Conservation (phyloP, 2,888 invertebrate species). For the Auanema freiburgensis region DNA sequence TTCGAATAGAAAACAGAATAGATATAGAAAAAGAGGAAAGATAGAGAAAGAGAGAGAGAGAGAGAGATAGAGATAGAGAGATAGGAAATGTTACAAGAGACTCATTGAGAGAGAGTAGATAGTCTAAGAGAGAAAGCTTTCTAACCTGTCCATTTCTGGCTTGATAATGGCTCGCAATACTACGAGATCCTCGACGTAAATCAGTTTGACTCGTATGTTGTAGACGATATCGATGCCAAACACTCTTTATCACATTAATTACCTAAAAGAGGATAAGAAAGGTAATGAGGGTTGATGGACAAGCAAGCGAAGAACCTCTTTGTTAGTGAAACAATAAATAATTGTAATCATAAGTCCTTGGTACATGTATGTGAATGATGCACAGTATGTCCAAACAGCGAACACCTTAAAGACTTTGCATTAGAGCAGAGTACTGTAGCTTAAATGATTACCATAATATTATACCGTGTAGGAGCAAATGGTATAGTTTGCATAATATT, state of each 20-base stretch:
- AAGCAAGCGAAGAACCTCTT: conserved; percentile 63
- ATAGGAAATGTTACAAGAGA: background rate
- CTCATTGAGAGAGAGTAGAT: background rate
- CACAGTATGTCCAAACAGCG: conserved; percentile 65
- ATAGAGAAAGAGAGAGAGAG: no score
- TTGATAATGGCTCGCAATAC: conserved; percentile 56
- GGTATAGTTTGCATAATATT: conserved; percentile 68
- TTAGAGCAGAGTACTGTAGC: no score
- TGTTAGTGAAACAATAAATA: conserved; percentile 69
- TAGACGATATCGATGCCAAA: conserved; percentile 57
- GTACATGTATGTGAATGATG: conserved; percentile 67
- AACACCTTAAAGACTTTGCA: conserved; percentile 54
- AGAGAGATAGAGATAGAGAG: no score
- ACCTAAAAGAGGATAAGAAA: conserved; percentile 43
- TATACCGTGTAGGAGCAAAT: conserved; percentile 63
- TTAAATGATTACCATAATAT: conserved; percentile 55
- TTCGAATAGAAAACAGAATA: no score
- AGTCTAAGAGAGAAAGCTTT: background rate
- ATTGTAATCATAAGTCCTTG: conserved; percentile 69
- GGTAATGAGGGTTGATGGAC: background rate
- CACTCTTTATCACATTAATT: conserved; percentile 54
- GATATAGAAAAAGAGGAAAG: no score
- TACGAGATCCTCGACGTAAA: conserved; percentile 57
- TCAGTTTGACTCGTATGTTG: conserved; percentile 55
- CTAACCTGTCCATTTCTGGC: conserved; percentile 46